Conservation (phyloP, 64 coral and sea anemone genomes). For the Acropora tenuis region DNA sequence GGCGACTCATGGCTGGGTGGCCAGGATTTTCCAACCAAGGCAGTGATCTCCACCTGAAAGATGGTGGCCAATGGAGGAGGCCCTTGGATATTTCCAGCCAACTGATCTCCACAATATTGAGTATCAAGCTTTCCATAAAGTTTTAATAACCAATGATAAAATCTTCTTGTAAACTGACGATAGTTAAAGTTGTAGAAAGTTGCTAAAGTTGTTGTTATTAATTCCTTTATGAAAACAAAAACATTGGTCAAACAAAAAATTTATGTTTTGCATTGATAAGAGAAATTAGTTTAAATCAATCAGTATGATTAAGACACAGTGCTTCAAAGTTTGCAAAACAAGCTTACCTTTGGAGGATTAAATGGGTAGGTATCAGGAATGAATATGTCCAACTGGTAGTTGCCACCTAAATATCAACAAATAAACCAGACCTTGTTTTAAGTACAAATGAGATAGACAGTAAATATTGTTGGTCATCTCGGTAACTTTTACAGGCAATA, state of each 20-base stretch:
- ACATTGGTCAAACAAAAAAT: neutral
- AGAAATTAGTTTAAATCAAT: neutral
- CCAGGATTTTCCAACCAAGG: no score
- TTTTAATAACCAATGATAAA: no score
- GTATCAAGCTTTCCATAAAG: no score
- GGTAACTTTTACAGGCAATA: no score
- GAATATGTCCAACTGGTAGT: slow-evolving; percentile 86
- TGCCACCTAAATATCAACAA: slow-evolving; percentile 70
- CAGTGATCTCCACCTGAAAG: no score
- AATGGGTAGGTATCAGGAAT: slow-evolving; percentile 99
- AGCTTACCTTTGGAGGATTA: slow-evolving; percentile 93
- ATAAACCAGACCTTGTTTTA: neutral
- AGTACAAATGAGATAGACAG: neutral
- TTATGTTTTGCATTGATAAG: no score
- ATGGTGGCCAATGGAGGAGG: no score
- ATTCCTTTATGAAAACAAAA: neutral
- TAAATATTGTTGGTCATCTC: neutral
- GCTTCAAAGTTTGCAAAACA: neutral
- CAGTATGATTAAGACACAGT: neutral
- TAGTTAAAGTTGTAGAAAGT: no score
- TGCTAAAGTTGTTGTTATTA: neutral
- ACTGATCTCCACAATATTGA: no score
- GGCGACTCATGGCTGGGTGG: no score
- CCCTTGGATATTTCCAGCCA: no score
- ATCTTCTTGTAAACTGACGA: no score